These are phyloP conservation scores for Drosophila ficusphila DNA, from an alignment of 1,140 invertebrate genomes.

Conservation along the genomic window DNA sequence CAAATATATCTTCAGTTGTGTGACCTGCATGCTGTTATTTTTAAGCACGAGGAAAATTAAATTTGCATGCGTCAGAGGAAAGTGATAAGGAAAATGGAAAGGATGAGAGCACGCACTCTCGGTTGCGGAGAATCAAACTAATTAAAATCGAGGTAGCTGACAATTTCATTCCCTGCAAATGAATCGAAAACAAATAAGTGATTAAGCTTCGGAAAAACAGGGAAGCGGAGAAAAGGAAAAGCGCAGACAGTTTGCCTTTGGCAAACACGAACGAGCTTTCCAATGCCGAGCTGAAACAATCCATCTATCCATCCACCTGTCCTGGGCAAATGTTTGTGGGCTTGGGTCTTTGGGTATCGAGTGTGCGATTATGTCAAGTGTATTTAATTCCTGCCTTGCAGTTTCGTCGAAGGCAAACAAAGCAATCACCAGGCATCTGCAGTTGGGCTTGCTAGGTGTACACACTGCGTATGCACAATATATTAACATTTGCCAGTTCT, in stretches of 20 bases:
- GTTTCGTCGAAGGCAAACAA: slow-evolving; percentile 47
- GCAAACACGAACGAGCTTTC: slow-evolving; percentile 1
- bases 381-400: slow-evolving; percentile 54
- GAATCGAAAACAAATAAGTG: slow-evolving; percentile 49
- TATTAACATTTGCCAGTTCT: slow-evolving; percentile 34
- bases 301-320: slow-evolving; percentile 4
- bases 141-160: slow-evolving; percentile 42
- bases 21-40: neutral
- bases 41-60: slow-evolving; percentile 22
- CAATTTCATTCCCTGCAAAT: slow-evolving; percentile 9
- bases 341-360: neutral
- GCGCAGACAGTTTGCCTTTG: slow-evolving; percentile 16
- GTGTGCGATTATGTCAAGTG: slow-evolving; percentile 56
- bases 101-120: neutral
- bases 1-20: neutral
- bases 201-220: slow-evolving; percentile 32
- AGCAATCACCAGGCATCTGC: slow-evolving; percentile 10
- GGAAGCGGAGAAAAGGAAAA: neutral
- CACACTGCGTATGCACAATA: slow-evolving; percentile 49
- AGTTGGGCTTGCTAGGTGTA: slow-evolving; percentile 1
- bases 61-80: slow-evolving; percentile 12
- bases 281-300: slow-evolving; percentile 18
- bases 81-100: neutral
- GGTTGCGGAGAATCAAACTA: slow-evolving; percentile 19
- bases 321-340: slow-evolving; percentile 11